Evolutionary conservation across 2,888 invertebrate genomes (phyloP), one percentile per base, ranked within the genome.

Genomic region (Graphium colonna): DNA sequence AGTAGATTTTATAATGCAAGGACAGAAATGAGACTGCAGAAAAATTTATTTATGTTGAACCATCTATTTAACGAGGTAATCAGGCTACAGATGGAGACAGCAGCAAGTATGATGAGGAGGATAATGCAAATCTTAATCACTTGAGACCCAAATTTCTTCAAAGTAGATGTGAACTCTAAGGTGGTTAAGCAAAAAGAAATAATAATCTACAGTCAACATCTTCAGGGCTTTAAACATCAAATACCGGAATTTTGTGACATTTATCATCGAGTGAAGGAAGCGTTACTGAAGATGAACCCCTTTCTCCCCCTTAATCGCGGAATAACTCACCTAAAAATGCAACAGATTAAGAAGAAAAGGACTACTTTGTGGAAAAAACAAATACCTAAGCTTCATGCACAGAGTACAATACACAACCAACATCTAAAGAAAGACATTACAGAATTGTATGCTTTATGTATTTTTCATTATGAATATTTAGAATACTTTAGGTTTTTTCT

Each of bases 271-370:
- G 31, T 31, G n/a, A n/a, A n/a, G n/a, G n/a, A n/a, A 52, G 52
- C 47, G 52, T 47, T 52, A 52, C 47, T 52, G 47, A 52, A 56
- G 55, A 56, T 49, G 56, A 49, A 49, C 56, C 56, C 52, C 56
- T 56, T 56, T 56, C 52, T 56, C 50, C 49, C 26, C 52, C 52
- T 21, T 26, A n/a, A n/a, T n/a, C n/a, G n/a, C n/a, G n/a, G n/a
- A n/a, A n/a, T n/a, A n/a, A n/a, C n/a, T n/a, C n/a, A n/a, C n/a
- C n/a, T n/a, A n/a, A n/a, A n/a, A n/a, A n/a, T n/a, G n/a, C n/a
- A n/a, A n/a, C n/a, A n/a, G n/a, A n/a, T 44, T 56, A 56, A 56
- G 49, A 56, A 56, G 52, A 52, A 52, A 56, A 56, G 49, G 49
- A 21, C 56, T 49, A 56, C 50, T 26, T 33, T 36, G 7, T 56